Conservation (phyloP, 1,140 invertebrate species). For the Tetramorium alpestre region DNA sequence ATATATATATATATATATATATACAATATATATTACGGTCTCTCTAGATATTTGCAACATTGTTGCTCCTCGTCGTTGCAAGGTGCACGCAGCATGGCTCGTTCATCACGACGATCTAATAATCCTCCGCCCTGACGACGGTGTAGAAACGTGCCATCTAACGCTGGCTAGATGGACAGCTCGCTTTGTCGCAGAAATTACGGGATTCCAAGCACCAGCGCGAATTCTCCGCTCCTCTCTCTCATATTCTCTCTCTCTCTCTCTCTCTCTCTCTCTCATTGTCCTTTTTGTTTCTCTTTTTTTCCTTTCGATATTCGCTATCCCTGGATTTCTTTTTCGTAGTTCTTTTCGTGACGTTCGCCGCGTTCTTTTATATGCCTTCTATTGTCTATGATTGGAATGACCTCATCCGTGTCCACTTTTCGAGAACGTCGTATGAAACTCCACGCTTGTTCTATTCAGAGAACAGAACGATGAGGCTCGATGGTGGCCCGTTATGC, state of each 20-base stretch:
- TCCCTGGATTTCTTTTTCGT: neutral
- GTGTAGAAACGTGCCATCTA: constrained; percentile 52
- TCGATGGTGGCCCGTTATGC: neutral
- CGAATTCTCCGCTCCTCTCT: neutral
- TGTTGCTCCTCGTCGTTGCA: constrained; percentile 42
- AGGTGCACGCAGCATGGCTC: constrained; percentile 65
- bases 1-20: neutral
- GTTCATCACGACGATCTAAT: constrained; percentile 79
- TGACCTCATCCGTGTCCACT: constrained; percentile 56
- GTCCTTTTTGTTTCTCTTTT: neutral
- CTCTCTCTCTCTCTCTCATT: neutral
- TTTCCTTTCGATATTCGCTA: constrained; percentile 34
- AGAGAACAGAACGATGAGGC: constrained; percentile 9
- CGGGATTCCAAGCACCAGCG: constrained; percentile 71
- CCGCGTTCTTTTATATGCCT: constrained; percentile 60
- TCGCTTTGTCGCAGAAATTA: constrained; percentile 80
- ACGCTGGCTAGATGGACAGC: constrained; percentile 72
- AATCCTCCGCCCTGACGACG: constrained; percentile 67
- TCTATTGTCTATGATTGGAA: constrained; percentile 63
- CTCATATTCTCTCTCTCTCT: neutral
- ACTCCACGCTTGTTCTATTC: constrained; percentile 25
- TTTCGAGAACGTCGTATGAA: constrained; percentile 3
- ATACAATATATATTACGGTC: neutral
- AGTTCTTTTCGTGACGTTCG: constrained; percentile 4
- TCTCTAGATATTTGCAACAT: constrained; percentile 57